Evolutionary conservation across 2,113 vertebrate species (phyloP), one percentile per base, ranked within the genome.

Genomic region (Zapus hudsonius): DNA sequence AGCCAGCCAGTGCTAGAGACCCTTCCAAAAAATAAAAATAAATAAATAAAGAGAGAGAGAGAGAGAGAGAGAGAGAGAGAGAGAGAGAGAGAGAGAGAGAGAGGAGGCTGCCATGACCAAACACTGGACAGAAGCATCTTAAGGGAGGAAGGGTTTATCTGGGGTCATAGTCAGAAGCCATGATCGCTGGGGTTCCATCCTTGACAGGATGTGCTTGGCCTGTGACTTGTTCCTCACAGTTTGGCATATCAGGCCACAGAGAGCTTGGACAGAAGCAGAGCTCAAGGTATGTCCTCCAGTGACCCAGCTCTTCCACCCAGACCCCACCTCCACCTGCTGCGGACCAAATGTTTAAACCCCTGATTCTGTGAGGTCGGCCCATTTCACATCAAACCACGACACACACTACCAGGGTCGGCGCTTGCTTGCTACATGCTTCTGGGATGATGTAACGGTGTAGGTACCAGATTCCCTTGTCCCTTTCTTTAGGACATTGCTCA

Each of bases 381-480:
- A 69, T 55, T 52, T 20, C 33, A n/a, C 19, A 29, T 55, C 16
- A 36, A 70, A 17, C n/a, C 59, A 23, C 15, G 55, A 19, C 47
- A 7, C 33, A 36, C 1, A 1, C 15, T 33, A 17, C 4, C 59
- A 57, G 42, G 16, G 52, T 52, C 52, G 16, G 11, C 16, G 52
- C 11, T 52, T 15, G 12, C 16, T 13, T 52, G 7, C 16, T 52
- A 52, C 52, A 52, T 52, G 16, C 9, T 52, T 75, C 74, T 33
- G 8, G 52, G 12, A 15, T 3, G 3, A 9, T 9, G 22, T 2
- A 82, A 69, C 15, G 29, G n/a, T 40, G 15, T 12, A 31, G 0
- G 15, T 3, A 15, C 1, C 15, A 27, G 64, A 64, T 19, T 69
- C 16, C n/a, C 1, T 15, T 66, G 63, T 52, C 31, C 75, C 44